These are phyloP conservation scores for Oostethus manadensis DNA, from an alignment of 2,113 vertebrate species.

Conservation along the genomic window DNA sequence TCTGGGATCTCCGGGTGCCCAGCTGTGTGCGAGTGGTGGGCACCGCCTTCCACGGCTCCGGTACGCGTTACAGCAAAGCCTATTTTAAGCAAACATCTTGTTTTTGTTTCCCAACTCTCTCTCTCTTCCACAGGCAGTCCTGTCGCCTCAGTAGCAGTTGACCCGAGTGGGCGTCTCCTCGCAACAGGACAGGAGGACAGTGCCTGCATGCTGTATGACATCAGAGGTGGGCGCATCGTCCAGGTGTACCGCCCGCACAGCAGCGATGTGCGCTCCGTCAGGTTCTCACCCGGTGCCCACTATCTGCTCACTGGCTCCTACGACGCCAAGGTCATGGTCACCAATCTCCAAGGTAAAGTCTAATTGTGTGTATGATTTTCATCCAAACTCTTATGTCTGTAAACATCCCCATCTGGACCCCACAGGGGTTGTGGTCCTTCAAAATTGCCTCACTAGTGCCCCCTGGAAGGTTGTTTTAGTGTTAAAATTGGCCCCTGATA, in stretches of 20 bases:
- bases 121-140: conserved; percentile 80
- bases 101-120: neutral
- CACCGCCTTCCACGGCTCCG: conserved; percentile 94
- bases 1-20: conserved; percentile 96
- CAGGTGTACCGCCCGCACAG: conserved; percentile 91
- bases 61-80: conserved; percentile 44
- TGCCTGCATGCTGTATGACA: conserved; percentile 97
- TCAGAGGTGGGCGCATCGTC: conserved; percentile 92
- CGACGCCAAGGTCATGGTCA: conserved; percentile 91
- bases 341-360: conserved; percentile 90
- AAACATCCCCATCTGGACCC: neutral
- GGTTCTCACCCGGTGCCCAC: conserved; percentile 94
- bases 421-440: too few relatives aligned
- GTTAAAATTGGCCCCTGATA: too few relatives aligned
- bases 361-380: neutral
- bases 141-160: conserved; percentile 95
- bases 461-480: too few relatives aligned
- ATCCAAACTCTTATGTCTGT: neutral
- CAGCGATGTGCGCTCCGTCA: conserved; percentile 91
- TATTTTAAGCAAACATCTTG: neutral
- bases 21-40: conserved; percentile 97
- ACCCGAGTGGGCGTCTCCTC: conserved; percentile 91
- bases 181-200: conserved; percentile 96
- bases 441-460: too few relatives aligned
- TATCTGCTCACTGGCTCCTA: conserved; percentile 97